These are phyloP conservation scores for Cephalopholis sonnerati DNA, from an alignment of 2,113 vertebrate species.

Conservation along the genomic window DNA sequence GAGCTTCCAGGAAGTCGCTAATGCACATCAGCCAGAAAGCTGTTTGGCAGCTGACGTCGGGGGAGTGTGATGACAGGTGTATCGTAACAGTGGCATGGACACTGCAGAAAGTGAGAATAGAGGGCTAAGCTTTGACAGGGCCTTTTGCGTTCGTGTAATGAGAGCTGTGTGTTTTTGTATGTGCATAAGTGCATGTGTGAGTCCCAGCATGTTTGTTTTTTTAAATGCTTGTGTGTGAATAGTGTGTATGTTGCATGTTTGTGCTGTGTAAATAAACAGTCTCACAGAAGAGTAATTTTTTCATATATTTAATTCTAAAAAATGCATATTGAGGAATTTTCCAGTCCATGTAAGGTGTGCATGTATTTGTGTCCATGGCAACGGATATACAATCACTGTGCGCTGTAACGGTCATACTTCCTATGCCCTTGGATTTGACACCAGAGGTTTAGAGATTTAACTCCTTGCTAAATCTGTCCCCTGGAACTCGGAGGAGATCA, in stretches of 20 bases:
- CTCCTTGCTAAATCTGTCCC: constrained; percentile 70
- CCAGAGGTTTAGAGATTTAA: constrained; percentile 67
- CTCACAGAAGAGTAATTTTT: background rate
- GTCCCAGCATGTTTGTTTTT: background rate
- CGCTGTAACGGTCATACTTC: constrained; percentile 33
- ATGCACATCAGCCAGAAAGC: constrained; percentile 55
- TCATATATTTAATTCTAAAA: background rate
- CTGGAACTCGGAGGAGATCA: constrained; percentile 60
- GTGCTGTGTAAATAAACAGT: background rate
- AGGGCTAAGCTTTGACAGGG: constrained; percentile 56
- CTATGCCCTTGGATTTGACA: constrained; percentile 72
- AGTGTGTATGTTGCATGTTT: background rate
- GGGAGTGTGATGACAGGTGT: constrained; percentile 76
- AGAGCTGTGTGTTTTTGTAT: constrained; percentile 39
- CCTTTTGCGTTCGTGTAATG: constrained; percentile 55
- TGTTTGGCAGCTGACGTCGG: constrained; percentile 51
- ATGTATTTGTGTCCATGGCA: constrained; percentile 47
- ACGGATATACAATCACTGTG: constrained; percentile 21
- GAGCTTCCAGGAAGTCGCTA: constrained; percentile 65
- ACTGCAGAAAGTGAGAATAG: constrained; percentile 69
- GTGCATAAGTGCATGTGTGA: background rate
- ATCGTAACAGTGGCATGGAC: constrained; percentile 53
- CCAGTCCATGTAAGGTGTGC: constrained; percentile 8
- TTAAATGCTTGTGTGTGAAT: background rate
- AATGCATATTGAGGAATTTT: background rate